phyloP scores from a whole-genome alignment of 2,797 vertebrate genomes.

The Sphenopsis melanotis region DNA sequence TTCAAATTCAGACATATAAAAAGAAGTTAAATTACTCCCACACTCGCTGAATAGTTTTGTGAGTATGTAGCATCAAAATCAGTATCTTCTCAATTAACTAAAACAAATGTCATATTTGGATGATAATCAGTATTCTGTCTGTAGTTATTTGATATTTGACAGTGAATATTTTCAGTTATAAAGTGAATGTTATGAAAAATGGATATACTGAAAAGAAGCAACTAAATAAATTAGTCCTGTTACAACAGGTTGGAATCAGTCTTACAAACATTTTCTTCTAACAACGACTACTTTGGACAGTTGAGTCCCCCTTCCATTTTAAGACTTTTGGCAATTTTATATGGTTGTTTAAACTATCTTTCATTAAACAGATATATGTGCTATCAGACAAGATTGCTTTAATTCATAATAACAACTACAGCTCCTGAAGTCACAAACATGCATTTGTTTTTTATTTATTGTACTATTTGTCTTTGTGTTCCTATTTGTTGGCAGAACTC shows the following conservation, averaged over 20 bases:
- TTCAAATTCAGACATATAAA: neutral
- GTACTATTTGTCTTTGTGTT: neutral
- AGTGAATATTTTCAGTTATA: neutral
- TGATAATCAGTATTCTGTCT: neutral
- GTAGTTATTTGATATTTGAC: neutral
- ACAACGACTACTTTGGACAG: neutral
- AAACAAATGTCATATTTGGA: neutral
- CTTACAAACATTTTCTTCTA: neutral
- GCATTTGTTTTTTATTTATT: neutral
- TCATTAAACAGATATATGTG: neutral
- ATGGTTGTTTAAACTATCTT: neutral
- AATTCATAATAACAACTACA: neutral
- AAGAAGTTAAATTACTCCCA: neutral
- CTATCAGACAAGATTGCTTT: neutral
- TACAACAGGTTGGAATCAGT: neutral
- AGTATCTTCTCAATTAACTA: neutral
- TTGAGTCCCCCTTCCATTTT: rapidly evolving
- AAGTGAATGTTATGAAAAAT: neutral
- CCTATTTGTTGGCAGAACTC: neutral
- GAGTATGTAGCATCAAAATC: neutral
- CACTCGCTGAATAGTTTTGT: neutral
- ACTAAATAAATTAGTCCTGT: neutral
- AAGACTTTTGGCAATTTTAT: neutral
- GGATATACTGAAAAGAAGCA: neutral
- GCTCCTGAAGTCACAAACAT: neutral